These are phyloP conservation scores for Karalla daura DNA, from an alignment of 2,797 vertebrate species.

Conservation along the genomic window DNA sequence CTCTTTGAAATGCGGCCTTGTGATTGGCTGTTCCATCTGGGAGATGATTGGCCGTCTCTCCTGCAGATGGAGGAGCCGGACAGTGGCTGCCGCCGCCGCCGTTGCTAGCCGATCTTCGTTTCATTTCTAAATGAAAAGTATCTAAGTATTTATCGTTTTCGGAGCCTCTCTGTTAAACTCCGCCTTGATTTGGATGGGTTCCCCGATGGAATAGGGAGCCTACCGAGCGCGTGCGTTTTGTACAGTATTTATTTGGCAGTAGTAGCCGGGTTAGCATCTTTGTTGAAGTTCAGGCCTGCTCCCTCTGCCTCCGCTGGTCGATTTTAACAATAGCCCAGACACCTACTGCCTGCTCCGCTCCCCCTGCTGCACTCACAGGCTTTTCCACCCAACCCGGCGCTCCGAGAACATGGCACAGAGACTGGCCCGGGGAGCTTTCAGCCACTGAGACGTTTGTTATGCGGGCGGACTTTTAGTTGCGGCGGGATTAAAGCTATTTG, in stretches of 20 bases:
- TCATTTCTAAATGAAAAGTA: conserved; percentile 82
- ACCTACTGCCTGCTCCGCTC: conserved; percentile 49
- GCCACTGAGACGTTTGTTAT: conserved; percentile 63
- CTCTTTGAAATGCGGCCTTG: conserved; percentile 47
- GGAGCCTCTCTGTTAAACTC: conserved; percentile 26
- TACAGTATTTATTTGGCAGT: conserved; percentile 74
- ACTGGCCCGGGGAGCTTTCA: conserved; percentile 32
- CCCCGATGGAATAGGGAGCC: conserved; percentile 24
- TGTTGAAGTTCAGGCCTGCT: conserved; percentile 80
- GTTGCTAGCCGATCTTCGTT: conserved; percentile 68
- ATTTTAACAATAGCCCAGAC: conserved; percentile 87
- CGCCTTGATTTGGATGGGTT: conserved; percentile 11
- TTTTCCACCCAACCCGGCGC: conserved; percentile 5
- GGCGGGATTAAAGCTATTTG: conserved; percentile 55
- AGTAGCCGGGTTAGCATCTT: conserved; percentile 78
- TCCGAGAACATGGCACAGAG: conserved; percentile 49
- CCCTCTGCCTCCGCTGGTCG: conserved; percentile 74
- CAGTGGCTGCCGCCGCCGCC: conserved; percentile 62
- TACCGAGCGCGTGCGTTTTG: conserved; percentile 57
- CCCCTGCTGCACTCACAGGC: conserved; percentile 47
- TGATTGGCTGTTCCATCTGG: conserved; percentile 76
- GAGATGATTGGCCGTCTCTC: conserved; percentile 66
- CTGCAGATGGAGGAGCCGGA: conserved; percentile 79
- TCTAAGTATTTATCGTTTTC: conserved; percentile 49
- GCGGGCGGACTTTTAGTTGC: conserved; percentile 65